These are phyloP conservation scores for Gallinago solitaria DNA, from an alignment of 2,797 vertebrate species.

Conservation along the genomic window DNA sequence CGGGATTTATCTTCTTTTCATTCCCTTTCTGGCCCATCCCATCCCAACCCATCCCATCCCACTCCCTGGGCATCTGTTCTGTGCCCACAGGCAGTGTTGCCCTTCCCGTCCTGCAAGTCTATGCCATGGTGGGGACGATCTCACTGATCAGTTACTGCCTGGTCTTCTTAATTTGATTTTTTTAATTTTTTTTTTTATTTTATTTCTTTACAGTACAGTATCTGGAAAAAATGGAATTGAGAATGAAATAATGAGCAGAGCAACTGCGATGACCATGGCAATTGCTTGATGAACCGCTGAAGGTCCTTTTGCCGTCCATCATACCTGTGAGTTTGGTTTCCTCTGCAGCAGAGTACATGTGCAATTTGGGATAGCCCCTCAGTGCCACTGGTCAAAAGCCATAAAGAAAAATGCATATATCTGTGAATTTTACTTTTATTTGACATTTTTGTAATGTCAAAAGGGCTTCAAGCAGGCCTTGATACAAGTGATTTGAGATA, in stretches of 20 bases:
- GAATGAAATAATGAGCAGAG: neutral
- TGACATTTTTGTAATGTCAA: neutral
- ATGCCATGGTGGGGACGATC: neutral
- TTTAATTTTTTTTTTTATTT: neutral
- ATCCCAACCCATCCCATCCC: neutral
- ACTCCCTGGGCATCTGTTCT: neutral
- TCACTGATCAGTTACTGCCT: neutral
- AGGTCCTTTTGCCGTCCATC: neutral
- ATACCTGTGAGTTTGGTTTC: neutral
- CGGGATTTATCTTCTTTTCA: neutral
- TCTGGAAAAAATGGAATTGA: neutral
- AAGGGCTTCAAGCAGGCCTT: neutral
- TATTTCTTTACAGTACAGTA: neutral
- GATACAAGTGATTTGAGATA: neutral
- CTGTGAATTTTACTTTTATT: neutral
- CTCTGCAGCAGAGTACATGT: neutral
- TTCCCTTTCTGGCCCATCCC: neutral
- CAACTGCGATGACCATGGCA: accelerated
- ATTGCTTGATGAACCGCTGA: neutral
- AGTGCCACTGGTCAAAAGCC: neutral
- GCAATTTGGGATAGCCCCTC: neutral
- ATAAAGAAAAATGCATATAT: neutral
- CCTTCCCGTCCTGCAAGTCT: neutral
- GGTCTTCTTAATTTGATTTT: neutral
- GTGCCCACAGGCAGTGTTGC: accelerated